Percentiles rank a stretch among this genome's conserved stretches.
Conservation (phyloP, 2,888 invertebrate genomes). For the Pollenia griseotomentosa region DNA sequence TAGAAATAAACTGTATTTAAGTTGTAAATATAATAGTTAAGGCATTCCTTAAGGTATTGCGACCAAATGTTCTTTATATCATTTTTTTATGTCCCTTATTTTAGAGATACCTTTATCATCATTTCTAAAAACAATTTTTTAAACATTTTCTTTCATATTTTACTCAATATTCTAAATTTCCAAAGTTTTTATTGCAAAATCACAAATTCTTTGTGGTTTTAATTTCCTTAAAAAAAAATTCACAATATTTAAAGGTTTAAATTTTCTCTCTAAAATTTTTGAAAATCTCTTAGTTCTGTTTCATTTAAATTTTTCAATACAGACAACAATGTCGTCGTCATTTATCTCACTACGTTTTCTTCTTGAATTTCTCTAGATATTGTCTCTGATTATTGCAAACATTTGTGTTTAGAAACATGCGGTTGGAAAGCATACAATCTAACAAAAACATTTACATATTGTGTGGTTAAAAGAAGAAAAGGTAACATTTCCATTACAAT, state of each 20-base stretch:
- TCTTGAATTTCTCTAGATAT: conserved; percentile 48
- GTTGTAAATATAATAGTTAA: too few relatives aligned
- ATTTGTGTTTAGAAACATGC: conserved; percentile 62
- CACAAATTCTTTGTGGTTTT: conserved; percentile 24
- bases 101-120: too few relatives aligned
- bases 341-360: conserved; percentile 51
- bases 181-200: not conserved
- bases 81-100: too few relatives aligned
- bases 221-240: not conserved
- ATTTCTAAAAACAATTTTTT: not conserved
- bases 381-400: conserved; percentile 60
- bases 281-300: conserved; percentile 7
- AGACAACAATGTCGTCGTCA: conserved; percentile 38
- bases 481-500: conserved; percentile 39
- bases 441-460: conserved; percentile 63
- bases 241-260: not conserved
- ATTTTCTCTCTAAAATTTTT: not conserved
- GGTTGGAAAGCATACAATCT: conserved; percentile 39
- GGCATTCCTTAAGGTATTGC: too few relatives aligned
- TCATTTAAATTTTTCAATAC: conserved; percentile 35
- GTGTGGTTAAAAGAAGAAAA: conserved; percentile 44
- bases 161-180: not conserved
- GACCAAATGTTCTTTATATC: too few relatives aligned
- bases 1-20: too few relatives aligned
- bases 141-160: not conserved